These are phyloP conservation scores for Drosophila serrata DNA, from an alignment of 1,140 invertebrate genomes.

Conservation along the genomic window DNA sequence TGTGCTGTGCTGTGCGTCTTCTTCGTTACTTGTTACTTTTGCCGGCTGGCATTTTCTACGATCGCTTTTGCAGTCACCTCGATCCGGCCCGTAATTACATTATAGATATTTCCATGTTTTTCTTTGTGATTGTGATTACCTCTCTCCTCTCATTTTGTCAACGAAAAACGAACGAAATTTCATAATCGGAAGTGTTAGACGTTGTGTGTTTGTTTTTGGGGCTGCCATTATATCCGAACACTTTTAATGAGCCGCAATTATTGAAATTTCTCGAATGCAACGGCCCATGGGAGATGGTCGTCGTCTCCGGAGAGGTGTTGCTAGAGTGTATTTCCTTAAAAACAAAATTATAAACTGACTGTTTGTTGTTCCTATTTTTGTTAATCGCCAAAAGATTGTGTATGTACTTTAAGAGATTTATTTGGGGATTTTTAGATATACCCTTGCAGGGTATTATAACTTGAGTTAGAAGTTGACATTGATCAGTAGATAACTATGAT, in stretches of 20 bases:
- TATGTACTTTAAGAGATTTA: neutral
- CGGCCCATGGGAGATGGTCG: conserved; percentile 48
- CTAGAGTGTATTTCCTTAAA: conserved; percentile 18
- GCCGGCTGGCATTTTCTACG: conserved; percentile 31
- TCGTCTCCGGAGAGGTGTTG: conserved; percentile 8
- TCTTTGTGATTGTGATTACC: conserved; percentile 60
- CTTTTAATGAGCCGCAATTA: conserved; percentile 80
- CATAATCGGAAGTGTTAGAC: conserved; percentile 79
- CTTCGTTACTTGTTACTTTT: conserved; percentile 18
- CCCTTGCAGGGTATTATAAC: too few species aligned
- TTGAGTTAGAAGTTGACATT: too few species aligned
- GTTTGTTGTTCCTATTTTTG: neutral
- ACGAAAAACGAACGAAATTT: conserved; percentile 62
- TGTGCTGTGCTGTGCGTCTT: conserved; percentile 6
- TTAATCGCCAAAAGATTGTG: conserved; percentile 22
- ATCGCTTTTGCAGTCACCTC: conserved; percentile 71
- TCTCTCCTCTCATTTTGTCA: conserved; percentile 63
- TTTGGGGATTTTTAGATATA: neutral
- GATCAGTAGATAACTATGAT: too few species aligned
- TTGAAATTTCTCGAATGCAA: conserved; percentile 81
- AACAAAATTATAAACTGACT: conserved; percentile 3
- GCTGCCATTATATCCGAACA: conserved; percentile 64
- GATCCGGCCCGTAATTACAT: conserved; percentile 76
- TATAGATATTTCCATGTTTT: conserved; percentile 80
- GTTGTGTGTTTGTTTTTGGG: conserved; percentile 18